Evolutionary conservation across 2,113 vertebrate genomes (phyloP), one percentile per base, ranked within the genome.

Genomic region (Diadophis punctatus): DNA sequence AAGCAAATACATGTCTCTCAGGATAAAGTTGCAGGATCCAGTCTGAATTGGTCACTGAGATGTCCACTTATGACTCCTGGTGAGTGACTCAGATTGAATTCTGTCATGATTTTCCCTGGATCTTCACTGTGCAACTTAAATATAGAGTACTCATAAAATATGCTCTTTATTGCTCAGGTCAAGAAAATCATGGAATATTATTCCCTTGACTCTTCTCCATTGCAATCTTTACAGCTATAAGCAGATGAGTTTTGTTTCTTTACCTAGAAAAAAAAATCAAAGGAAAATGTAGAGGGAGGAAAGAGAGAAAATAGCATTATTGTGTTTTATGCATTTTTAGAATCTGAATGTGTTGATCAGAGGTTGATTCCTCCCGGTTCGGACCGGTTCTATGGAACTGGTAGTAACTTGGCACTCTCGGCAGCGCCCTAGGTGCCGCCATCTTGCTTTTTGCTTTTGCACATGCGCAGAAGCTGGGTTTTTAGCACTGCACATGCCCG

Each of bases 341-440:
- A 87, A n/a, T 52, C 30, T 68, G 85, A 89, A 89, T 91, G 68
- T 84, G 55, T 84, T 91, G 93, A n/a, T n/a, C n/a, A n/a, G n/a
- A n/a, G n/a, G n/a, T n/a, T n/a, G n/a, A n/a, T n/a, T n/a, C n/a
- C n/a, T n/a, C n/a, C n/a, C n/a, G n/a, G n/a, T n/a, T n/a, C n/a
- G n/a, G n/a, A n/a, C n/a, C n/a, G n/a, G n/a, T n/a, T n/a, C n/a
- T n/a, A n/a, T n/a, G n/a, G n/a, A n/a, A n/a, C n/a, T n/a, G n/a
- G n/a, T n/a, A n/a, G n/a, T n/a, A n/a, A n/a, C n/a, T n/a, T n/a
- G n/a, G n/a, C n/a, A n/a, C n/a, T n/a, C n/a, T n/a, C n/a, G n/a
- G n/a, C n/a, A n/a, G n/a, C n/a, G n/a, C n/a, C n/a, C n/a, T n/a
- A n/a, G n/a, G n/a, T n/a, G n/a, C n/a, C n/a, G n/a, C n/a, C n/a